Conservation (phyloP, 2,113 vertebrate species). For the Mobula hypostoma region DNA sequence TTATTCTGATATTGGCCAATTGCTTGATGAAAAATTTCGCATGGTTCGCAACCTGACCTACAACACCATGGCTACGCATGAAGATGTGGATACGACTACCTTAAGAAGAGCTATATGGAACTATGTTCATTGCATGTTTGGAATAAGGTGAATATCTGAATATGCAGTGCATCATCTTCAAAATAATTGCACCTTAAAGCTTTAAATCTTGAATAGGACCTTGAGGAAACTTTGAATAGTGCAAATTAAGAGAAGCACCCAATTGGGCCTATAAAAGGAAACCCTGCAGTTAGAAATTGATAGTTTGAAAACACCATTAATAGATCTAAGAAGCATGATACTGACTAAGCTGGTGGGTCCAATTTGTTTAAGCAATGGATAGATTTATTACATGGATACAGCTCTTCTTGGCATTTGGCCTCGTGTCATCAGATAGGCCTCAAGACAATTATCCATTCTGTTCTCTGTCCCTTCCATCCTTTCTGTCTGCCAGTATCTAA, state of each 20-base stretch:
- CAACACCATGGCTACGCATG: slow-evolving; percentile 71
- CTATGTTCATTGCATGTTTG: slow-evolving; percentile 81
- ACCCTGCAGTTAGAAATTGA: not conserved
- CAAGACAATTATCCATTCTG: not conserved
- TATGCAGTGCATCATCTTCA: not conserved
- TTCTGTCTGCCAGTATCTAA: not conserved
- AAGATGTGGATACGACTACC: slow-evolving; percentile 68
- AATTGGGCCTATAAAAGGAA: not conserved
- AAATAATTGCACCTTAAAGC: not conserved
- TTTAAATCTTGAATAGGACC: not conserved
- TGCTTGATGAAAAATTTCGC: slow-evolving; percentile 73
- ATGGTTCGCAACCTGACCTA: slow-evolving; percentile 75
- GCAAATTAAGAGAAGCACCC: not conserved
- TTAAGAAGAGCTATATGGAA: slow-evolving; percentile 74
- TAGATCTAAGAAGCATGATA: not conserved
- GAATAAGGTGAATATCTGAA: slow-evolving; percentile 62
- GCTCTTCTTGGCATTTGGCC: not conserved
- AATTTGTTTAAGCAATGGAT: not conserved
- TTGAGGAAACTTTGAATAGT: not conserved
- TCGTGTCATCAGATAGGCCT: not conserved
- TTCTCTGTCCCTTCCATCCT: not conserved
- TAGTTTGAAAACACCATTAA: not conserved
- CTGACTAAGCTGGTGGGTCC: not conserved
- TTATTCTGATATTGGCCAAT: slow-evolving; percentile 74
- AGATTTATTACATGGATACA: not conserved